These are phyloP conservation scores for Pelochelys cantorii DNA, from an alignment of 2,797 vertebrate genomes.

Conservation along the genomic window DNA sequence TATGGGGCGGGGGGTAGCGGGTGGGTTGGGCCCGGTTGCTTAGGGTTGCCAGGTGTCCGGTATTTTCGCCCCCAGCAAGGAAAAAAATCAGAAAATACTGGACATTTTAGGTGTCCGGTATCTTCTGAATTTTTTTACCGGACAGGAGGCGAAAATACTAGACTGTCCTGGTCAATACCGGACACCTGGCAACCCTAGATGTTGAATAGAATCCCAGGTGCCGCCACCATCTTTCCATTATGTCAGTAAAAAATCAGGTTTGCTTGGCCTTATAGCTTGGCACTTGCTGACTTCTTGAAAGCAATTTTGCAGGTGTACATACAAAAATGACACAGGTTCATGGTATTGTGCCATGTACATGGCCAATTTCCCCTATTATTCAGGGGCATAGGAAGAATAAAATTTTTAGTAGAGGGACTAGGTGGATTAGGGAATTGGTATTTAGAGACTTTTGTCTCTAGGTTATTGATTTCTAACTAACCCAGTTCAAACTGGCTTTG, in stretches of 20 bases:
- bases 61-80: too few species aligned
- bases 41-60: too few species aligned
- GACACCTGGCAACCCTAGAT: too few species aligned
- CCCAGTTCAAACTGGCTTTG: neutral
- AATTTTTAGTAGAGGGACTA: neutral
- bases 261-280: neutral
- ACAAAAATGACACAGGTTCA: neutral
- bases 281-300: neutral
- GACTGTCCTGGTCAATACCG: too few species aligned
- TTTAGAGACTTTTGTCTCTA: neutral
- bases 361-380: neutral
- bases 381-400: neutral
- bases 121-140: too few species aligned
- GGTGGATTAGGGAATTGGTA: neutral
- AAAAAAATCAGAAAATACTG: too few species aligned
- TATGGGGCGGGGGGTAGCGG: too few species aligned
- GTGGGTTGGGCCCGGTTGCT: too few species aligned
- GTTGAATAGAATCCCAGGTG: neutral
- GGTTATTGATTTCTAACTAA: neutral
- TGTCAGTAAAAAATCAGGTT: neutral
- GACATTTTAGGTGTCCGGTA: too few species aligned
- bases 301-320: neutral
- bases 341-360: neutral
- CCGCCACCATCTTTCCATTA: rapidly evolving
- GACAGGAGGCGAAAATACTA: too few species aligned